phyloP scores from a whole-genome alignment of 2,888 invertebrate species.

The Orchesella flavescens region DNA sequence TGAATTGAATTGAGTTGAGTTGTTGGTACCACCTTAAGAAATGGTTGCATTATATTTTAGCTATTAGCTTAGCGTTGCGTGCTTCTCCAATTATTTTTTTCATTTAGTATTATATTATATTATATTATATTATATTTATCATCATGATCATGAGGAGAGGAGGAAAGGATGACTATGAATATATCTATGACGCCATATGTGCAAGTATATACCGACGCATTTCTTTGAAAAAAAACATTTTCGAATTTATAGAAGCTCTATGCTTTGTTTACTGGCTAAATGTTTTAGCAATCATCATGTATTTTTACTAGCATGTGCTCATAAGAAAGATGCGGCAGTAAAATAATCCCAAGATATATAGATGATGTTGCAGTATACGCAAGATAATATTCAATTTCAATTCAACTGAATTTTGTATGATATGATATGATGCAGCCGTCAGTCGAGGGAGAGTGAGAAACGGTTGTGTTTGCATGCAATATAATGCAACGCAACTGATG shows the following conservation, averaged over 20 bases:
- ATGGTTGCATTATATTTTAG: neutral
- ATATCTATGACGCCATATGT: no score
- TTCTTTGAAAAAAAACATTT: neutral
- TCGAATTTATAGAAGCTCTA: neutral
- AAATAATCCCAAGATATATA: neutral
- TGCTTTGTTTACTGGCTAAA: constrained; percentile 6
- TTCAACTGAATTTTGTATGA: neutral
- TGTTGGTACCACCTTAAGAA: neutral
- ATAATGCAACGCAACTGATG: no score
- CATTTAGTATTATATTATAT: no score
- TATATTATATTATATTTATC: no score
- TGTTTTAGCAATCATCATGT: no score
- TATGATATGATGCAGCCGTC: neutral
- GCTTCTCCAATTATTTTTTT: neutral
- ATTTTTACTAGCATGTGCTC: no score
- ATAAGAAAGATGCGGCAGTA: neutral
- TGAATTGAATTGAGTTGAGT: no score
- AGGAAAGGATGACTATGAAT: no score
- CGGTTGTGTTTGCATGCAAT: neutral
- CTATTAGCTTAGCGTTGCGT: neutral
- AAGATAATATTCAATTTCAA: neutral
- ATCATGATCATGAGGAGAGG: no score
- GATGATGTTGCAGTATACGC: constrained; percentile 1
- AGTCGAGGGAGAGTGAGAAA: neutral
- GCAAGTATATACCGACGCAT: no score